phyloP scores from a whole-genome alignment of 2,113 vertebrate genomes.

The Rhea americana region DNA sequence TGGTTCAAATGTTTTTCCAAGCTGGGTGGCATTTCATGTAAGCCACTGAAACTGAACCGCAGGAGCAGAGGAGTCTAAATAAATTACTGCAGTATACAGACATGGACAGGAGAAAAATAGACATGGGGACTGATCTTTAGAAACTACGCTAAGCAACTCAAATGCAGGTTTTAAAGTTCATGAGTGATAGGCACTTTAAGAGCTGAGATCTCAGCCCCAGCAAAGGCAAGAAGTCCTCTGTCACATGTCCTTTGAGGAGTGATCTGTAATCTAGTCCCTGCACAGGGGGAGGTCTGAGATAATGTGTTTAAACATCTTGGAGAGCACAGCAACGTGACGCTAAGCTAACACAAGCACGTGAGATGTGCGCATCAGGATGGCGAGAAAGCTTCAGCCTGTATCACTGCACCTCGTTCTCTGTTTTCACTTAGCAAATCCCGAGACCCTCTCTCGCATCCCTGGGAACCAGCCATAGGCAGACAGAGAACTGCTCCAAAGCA shows the following conservation, averaged over 20 bases:
- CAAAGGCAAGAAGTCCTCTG: not conserved
- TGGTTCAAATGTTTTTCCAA: not conserved
- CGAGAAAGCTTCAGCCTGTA: not conserved
- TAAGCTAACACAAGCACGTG: not conserved
- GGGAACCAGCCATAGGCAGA: not conserved
- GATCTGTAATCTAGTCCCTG: not conserved
- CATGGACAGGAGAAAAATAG: not conserved
- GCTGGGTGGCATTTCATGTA: not conserved
- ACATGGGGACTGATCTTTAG: not conserved
- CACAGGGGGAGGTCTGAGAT: not conserved
- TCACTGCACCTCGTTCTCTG: not conserved
- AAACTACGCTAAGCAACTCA: not conserved
- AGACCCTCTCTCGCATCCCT: not conserved
- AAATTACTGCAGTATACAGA: not conserved
- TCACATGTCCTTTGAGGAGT: not conserved
- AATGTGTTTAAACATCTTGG: not conserved
- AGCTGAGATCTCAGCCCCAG: not conserved
- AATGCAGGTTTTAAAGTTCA: not conserved
- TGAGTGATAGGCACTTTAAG: not conserved
- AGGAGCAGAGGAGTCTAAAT: not conserved
- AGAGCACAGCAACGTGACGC: not conserved
- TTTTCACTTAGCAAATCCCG: not conserved
- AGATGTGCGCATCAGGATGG: fast-evolving
- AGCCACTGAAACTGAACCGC: not conserved
- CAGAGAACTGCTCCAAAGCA: not conserved